These are phyloP conservation scores for Staurois parvus DNA, from an alignment of 2,797 vertebrate species.

Conservation along the genomic window DNA sequence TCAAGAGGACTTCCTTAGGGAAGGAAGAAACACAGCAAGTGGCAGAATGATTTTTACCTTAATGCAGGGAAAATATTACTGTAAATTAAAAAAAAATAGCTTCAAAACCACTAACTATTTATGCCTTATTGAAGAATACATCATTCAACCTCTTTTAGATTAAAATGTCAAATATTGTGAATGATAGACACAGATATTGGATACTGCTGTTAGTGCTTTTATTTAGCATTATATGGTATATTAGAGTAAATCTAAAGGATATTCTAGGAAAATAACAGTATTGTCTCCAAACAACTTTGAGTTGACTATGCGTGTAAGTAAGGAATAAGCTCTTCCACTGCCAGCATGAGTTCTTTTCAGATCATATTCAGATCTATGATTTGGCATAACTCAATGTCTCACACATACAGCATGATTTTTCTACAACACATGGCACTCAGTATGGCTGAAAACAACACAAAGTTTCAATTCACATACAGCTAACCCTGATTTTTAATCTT, in stretches of 20 bases:
- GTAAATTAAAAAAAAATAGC: no score
- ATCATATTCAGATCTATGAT: not conserved
- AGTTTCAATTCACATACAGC: not conserved
- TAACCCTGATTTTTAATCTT: not conserved
- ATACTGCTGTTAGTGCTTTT: not conserved
- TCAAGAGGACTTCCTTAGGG: no score
- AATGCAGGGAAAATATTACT: no score
- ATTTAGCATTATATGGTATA: not conserved
- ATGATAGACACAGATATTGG: not conserved
- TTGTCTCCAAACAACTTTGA: not conserved
- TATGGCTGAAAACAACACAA: not conserved
- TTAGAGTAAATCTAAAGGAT: not conserved
- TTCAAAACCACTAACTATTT: no score
- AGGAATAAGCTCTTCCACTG: not conserved
- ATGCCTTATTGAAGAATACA: not conserved
- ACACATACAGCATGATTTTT: conserved; percentile 3
- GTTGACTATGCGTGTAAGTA: not conserved
- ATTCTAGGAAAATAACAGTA: not conserved
- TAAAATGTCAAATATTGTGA: not conserved
- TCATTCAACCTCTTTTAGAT: not conserved
- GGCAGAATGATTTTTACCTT: no score
- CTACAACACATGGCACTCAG: not conserved
- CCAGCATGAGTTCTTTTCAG: not conserved
- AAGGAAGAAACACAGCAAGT: no score
- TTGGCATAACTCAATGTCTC: conserved; percentile 6